Conservation (phyloP, 2,797 vertebrate genomes). For the Menidia menidia region DNA sequence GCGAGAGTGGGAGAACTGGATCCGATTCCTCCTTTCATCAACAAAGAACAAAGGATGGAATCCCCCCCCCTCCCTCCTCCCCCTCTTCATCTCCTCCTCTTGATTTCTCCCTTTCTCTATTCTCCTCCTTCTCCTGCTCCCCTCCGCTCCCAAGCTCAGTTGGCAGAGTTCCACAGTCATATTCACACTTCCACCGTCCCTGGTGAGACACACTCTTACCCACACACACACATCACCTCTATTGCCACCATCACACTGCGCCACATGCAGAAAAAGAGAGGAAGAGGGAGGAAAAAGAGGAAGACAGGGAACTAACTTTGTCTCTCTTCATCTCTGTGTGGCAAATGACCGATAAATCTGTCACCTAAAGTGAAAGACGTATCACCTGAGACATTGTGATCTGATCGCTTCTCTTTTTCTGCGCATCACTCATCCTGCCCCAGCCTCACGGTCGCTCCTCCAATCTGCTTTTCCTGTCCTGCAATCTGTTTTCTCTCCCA, state of each 20-base stretch:
- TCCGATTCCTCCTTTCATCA: constrained; percentile 79
- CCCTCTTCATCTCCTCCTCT: constrained; percentile 34
- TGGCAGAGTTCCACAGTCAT: constrained; percentile 77
- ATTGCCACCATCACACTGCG: constrained; percentile 59
- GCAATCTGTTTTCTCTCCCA: constrained; percentile 31
- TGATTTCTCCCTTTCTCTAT: constrained; percentile 22
- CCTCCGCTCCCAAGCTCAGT: constrained; percentile 39
- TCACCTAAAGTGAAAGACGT: constrained; percentile 47
- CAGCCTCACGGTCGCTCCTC: constrained; percentile 42
- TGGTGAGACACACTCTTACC: constrained; percentile 50
- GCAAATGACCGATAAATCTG: constrained; percentile 55
- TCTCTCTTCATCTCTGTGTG: constrained; percentile 42
- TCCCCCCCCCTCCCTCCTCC: constrained; percentile 48
- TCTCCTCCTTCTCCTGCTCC: constrained; percentile 1
- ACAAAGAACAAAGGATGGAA: constrained; percentile 75
- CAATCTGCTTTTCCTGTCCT: constrained; percentile 44
- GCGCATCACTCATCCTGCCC: constrained; percentile 37
- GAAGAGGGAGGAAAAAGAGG: constrained; percentile 21
- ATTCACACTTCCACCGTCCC: constrained; percentile 74
- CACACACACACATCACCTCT: constrained; percentile 50
- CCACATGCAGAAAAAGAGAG: constrained; percentile 49
- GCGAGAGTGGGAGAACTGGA: constrained; percentile 73
- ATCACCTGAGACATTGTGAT: constrained; percentile 30
- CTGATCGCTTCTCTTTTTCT: constrained; percentile 27
- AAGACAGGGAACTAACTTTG: constrained; percentile 36